Evolutionary conservation across 2,888 invertebrate species (phyloP).

Genomic region (Tridacna gigas): DNA sequence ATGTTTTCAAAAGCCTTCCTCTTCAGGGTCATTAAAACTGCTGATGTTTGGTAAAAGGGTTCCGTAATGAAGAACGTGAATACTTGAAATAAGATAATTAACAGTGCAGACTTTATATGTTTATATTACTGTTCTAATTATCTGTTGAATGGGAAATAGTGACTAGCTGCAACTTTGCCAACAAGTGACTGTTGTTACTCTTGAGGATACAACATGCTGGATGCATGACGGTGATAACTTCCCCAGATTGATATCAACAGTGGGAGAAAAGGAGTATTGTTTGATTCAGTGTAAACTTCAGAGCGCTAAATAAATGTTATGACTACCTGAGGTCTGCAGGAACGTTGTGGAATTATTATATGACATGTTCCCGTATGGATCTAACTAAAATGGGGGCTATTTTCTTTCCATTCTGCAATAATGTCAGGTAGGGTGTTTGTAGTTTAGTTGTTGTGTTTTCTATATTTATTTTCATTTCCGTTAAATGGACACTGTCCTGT

Average conservation of each 20-base stretch:
- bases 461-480: too few relatives aligned
- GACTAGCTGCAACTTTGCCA: neutral
- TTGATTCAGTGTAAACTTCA: too few relatives aligned
- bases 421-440: conserved; percentile 41
- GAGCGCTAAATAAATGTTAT: too few relatives aligned
- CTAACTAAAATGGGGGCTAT: conserved; percentile 59
- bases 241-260: too few relatives aligned
- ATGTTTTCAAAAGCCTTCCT: too few relatives aligned
- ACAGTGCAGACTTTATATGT: neutral
- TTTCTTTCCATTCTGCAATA: conserved; percentile 61
- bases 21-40: too few relatives aligned
- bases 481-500: too few relatives aligned
- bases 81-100: neutral
- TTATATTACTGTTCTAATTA: neutral
- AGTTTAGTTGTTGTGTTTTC: too few relatives aligned
- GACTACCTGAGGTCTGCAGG: too few relatives aligned
- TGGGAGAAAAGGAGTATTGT: too few relatives aligned
- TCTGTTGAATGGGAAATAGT: neutral
- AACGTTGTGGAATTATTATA: neutral
- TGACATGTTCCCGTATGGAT: conserved; percentile 51
- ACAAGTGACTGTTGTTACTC: neutral
- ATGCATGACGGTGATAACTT: too few relatives aligned
- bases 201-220: too few relatives aligned
- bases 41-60: neutral
- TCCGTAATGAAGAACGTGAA: neutral